Evolutionary conservation across 2,113 vertebrate genomes (phyloP).

Genomic region (Pedionomus torquatus): DNA sequence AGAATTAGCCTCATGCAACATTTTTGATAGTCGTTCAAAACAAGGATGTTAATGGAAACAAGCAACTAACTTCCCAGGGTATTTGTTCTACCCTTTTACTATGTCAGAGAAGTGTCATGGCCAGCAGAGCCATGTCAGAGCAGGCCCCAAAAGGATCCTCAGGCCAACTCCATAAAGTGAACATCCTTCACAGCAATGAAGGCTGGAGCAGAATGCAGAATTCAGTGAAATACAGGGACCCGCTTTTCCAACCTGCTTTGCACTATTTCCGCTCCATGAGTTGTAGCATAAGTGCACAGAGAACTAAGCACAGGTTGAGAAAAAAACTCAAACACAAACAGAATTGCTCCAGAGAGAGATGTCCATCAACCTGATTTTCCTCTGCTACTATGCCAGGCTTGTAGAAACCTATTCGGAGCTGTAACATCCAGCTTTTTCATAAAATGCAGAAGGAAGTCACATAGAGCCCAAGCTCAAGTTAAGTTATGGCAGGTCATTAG

Average conservation of each 20-base stretch:
- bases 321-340: background rate
- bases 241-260: background rate
- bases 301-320: background rate
- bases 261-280: background rate
- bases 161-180: background rate
- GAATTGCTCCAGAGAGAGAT: background rate
- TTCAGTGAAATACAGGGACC: background rate
- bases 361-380: background rate
- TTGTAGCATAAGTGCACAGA: background rate
- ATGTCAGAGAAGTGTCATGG: background rate
- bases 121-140: too few species aligned
- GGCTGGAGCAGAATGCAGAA: background rate
- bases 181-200: background rate
- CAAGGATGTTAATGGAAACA: background rate
- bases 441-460: background rate
- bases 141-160: background rate
- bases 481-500: slow-evolving; percentile 1
- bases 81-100: background rate
- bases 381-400: background rate
- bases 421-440: background rate
- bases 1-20: background rate
- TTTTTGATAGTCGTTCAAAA: background rate
- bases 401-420: background rate
- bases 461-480: background rate
- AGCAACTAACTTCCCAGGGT: background rate